These are phyloP conservation scores for Catostylus mosaicus DNA, from an alignment of 30 jellyfish, hydroid and myxozoan genomes.

Conservation along the genomic window DNA sequence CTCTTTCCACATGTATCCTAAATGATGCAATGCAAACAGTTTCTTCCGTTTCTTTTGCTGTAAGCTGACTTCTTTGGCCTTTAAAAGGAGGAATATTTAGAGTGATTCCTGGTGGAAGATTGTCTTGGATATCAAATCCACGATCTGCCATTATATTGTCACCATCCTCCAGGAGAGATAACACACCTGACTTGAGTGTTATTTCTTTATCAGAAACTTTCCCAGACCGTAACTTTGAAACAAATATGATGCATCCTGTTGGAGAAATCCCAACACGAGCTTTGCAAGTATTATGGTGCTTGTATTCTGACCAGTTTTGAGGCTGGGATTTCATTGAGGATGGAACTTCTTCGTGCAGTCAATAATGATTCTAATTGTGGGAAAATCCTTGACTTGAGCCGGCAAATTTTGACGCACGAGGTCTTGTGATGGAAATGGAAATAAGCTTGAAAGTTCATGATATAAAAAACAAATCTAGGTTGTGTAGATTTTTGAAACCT, in stretches of 20 bases:
- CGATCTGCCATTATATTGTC: slow-evolving; percentile 71
- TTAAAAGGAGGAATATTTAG: slow-evolving; percentile 63
- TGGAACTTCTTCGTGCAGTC: slow-evolving; percentile 45
- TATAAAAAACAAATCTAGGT: slow-evolving; percentile 47
- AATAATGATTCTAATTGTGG: slow-evolving; percentile 29
- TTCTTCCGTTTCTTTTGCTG: slow-evolving; percentile 62
- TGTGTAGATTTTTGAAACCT: slow-evolving; percentile 41
- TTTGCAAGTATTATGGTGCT: slow-evolving; percentile 31
- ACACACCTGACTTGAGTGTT: slow-evolving; percentile 35
- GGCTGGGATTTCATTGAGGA: slow-evolving; percentile 37
- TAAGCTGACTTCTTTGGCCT: slow-evolving; percentile 44
- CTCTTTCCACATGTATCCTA: slow-evolving; percentile 53
- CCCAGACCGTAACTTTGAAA: slow-evolving; percentile 45
- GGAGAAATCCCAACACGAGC: slow-evolving; percentile 39
- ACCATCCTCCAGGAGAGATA: slow-evolving; percentile 33
- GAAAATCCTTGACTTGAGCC: background rate
- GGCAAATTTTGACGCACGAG: slow-evolving; percentile 6
- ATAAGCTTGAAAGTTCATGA: background rate
- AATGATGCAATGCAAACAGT: slow-evolving; percentile 42
- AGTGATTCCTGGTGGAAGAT: slow-evolving; percentile 49
- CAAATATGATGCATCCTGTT: slow-evolving; percentile 36
- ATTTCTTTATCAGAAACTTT: slow-evolving; percentile 52
- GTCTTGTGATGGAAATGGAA: slow-evolving; percentile 27
- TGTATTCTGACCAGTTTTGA: slow-evolving; percentile 32
- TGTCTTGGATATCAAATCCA: slow-evolving; percentile 63